phyloP scores from a whole-genome alignment of 1,140 invertebrate species.

The Sesamia nonagrioides region DNA sequence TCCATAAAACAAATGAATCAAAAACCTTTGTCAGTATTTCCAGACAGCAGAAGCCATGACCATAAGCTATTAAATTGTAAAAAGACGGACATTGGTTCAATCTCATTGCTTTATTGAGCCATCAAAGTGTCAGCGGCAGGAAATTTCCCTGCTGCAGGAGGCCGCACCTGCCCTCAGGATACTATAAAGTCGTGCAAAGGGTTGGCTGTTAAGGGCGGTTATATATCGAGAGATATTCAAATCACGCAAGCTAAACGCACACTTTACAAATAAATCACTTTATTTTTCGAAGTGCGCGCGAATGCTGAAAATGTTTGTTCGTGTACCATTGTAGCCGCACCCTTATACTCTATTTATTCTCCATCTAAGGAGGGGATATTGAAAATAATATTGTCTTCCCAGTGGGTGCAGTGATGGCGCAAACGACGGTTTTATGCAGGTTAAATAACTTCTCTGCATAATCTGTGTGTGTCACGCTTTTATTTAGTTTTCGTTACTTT shows the following conservation, averaged over 20 bases:
- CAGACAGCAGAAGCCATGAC: neutral
- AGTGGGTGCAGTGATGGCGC: slow-evolving; percentile 2
- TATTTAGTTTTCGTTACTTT: slow-evolving; percentile 8
- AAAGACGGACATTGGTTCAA: slow-evolving; percentile 29
- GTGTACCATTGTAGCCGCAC: neutral
- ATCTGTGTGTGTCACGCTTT: neutral
- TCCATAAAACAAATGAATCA: too few relatives aligned
- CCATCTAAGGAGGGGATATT: slow-evolving; percentile 6
- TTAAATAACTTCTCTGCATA: slow-evolving; percentile 31
- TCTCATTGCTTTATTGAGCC: slow-evolving; percentile 43
- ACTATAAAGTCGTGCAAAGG: slow-evolving; percentile 29
- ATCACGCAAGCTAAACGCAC: neutral
- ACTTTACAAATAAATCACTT: neutral
- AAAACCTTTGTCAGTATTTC: neutral
- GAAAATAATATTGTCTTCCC: slow-evolving; percentile 30
- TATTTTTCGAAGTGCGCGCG: neutral
- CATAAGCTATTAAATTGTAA: neutral
- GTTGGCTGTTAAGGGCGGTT: neutral
- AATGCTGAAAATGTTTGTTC: neutral
- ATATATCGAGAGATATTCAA: neutral
- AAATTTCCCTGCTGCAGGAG: neutral
- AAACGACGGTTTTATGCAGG: slow-evolving; percentile 25
- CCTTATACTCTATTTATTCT: slow-evolving; percentile 1
- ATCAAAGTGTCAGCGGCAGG: slow-evolving; percentile 48
- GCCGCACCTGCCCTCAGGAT: slow-evolving; percentile 12